Percentiles rank a stretch among this genome's conserved stretches.
Evolutionary conservation across 2,113 vertebrate species (phyloP).

Genomic region (Meleagris gallopavo): DNA sequence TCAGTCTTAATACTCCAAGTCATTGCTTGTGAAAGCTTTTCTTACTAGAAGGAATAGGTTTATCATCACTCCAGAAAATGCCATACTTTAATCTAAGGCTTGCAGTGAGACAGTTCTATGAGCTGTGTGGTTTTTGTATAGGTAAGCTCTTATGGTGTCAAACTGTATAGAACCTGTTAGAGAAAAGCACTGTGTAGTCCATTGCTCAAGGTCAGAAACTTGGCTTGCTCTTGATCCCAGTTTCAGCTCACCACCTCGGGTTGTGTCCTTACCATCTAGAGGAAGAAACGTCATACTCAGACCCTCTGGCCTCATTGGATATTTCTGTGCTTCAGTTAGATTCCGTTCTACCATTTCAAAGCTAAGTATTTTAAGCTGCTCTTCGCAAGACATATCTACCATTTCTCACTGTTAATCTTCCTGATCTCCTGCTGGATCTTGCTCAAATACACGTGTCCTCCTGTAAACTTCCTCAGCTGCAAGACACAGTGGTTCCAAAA

Average conservation of each 20-base stretch:
- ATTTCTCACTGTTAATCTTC: conserved; percentile 68
- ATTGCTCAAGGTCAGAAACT: not conserved
- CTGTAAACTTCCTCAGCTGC: conserved; percentile 32
- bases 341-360: conserved; percentile 56
- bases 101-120: not conserved
- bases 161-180: not conserved
- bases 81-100: not conserved
- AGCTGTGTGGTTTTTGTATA: not conserved
- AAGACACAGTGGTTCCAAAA: not conserved
- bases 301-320: not conserved
- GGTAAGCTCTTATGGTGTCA: not conserved
- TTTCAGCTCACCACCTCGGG: not conserved
- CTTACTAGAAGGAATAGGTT: not conserved
- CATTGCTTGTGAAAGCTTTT: not conserved
- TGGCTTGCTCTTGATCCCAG: not conserved
- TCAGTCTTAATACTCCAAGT: not conserved
- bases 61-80: not conserved
- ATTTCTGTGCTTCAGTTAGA: conserved; percentile 45
- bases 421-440: conserved; percentile 61
- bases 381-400: conserved; percentile 38
- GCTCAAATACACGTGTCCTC: conserved; percentile 51
- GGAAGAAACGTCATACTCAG: conserved; percentile 28
- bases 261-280: conserved; percentile 2
- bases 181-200: not conserved
- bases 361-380: conserved; percentile 64